These are phyloP conservation scores for Osedax fenrisi DNA, from an alignment of 2,888 invertebrate species.

Conservation along the genomic window DNA sequence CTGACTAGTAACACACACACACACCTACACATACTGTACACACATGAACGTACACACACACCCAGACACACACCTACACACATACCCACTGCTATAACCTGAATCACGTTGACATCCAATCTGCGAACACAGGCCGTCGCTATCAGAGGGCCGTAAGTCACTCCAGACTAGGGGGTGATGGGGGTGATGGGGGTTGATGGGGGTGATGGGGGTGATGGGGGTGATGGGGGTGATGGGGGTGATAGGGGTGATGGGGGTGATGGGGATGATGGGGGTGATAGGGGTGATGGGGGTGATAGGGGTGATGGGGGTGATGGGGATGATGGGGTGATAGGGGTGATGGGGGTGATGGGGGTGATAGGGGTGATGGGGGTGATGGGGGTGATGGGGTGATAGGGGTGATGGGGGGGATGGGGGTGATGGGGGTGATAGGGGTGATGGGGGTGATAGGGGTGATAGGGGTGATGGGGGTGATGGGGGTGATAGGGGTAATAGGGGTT, in stretches of 20 bases:
- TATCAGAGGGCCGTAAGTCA: not conserved
- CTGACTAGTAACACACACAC: no score
- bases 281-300: not conserved
- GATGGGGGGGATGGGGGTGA: not conserved
- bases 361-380: not conserved
- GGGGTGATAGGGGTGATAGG: not conserved
- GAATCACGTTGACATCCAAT: not conserved
- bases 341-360: not conserved
- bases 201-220: not conserved
- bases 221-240: not conserved
- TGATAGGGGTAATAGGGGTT: not conserved
- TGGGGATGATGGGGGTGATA: not conserved
- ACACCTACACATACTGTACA: no score
- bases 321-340: not conserved
- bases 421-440: not conserved
- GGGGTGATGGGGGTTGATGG: not conserved
- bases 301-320: not conserved
- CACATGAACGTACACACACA: no score
- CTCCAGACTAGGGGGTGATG: not conserved
- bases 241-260: not conserved
- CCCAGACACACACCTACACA: no score
- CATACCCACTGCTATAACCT: no score
- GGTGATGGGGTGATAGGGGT: not conserved
- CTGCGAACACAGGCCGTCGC: not conserved
- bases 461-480: not conserved